Conservation (phyloP, 2,888 invertebrate species). For the Megalurothrips usitatus region DNA sequence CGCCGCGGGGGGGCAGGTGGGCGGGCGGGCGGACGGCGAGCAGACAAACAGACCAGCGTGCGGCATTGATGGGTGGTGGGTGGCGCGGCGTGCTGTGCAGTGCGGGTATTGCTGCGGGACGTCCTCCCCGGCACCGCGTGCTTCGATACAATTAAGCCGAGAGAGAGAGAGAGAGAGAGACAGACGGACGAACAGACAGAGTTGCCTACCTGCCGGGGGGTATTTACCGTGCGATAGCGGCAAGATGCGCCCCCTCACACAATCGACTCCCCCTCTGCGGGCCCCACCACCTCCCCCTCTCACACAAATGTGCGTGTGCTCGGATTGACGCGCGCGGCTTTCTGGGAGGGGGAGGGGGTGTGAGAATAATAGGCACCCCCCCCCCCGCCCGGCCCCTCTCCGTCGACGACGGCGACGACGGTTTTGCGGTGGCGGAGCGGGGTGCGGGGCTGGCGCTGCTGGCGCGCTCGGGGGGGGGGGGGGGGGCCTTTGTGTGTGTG, state of each 20-base stretch:
- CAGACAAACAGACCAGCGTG: background rate
- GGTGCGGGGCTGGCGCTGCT: background rate
- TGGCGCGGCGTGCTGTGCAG: background rate
- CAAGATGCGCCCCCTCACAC: constrained; percentile 1
- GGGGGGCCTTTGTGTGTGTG: background rate
- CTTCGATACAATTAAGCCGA: constrained; percentile 9
- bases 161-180: background rate
- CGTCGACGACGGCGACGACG: no score
- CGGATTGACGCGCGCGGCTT: background rate
- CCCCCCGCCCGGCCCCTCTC: no score
- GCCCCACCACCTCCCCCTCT: background rate
- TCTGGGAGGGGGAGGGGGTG: background rate
- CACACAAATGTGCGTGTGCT: background rate
- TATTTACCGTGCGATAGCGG: background rate
- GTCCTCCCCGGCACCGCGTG: background rate
- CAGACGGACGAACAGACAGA: no score
- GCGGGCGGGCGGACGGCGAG: no score
- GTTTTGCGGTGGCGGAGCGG: background rate
- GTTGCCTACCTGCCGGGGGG: constrained; percentile 13
- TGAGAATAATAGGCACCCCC: no score
- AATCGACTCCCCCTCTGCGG: background rate
- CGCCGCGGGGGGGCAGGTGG: no score
- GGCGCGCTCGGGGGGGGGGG: background rate
- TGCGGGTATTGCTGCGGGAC: background rate
- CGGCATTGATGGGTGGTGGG: background rate